phyloP scores from a whole-genome alignment of 2,888 invertebrate species.

The Euproctis similis region DNA sequence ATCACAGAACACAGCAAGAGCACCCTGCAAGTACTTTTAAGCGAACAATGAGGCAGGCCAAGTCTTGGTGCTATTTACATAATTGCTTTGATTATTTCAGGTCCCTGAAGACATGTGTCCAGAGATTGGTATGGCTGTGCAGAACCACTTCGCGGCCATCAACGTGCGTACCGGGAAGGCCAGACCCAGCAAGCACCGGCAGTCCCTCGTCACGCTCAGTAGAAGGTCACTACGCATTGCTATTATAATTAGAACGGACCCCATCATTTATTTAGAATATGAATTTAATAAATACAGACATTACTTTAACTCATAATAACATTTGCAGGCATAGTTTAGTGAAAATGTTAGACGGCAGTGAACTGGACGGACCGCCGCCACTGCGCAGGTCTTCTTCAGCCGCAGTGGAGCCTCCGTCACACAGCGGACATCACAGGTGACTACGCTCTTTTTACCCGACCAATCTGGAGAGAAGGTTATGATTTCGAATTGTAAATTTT shows the following conservation, averaged over 20 bases:
- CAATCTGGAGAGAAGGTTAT: no score
- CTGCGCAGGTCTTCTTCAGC: conserved; percentile 73
- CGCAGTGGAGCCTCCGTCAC: conserved; percentile 36
- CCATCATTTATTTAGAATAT: no score
- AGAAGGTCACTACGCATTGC: no score
- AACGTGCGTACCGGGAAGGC: conserved; percentile 84
- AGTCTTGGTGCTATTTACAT: background rate
- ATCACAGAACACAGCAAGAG: no score
- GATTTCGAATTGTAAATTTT: no score
- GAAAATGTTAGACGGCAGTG: conserved; percentile 82
- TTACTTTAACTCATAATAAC: no score
- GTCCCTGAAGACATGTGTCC: conserved; percentile 91
- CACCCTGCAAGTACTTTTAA: no score
- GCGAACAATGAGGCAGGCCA: no score
- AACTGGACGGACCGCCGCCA: conserved; percentile 83
- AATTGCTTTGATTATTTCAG: conserved; percentile 62
- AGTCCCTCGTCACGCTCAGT: conserved; percentile 89
- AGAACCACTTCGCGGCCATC: conserved; percentile 93
- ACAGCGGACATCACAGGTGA: conserved; percentile 35
- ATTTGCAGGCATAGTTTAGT: conserved; percentile 81
- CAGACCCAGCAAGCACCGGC: conserved; percentile 86
- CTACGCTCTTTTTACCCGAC: no score
- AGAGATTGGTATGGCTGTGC: conserved; percentile 87
- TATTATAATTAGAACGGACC: no score
- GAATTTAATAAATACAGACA: no score